Percentiles rank a stretch among this genome's conserved stretches.
phyloP scores from a whole-genome alignment of 2,113 vertebrate genomes.

The Pica pica region DNA sequence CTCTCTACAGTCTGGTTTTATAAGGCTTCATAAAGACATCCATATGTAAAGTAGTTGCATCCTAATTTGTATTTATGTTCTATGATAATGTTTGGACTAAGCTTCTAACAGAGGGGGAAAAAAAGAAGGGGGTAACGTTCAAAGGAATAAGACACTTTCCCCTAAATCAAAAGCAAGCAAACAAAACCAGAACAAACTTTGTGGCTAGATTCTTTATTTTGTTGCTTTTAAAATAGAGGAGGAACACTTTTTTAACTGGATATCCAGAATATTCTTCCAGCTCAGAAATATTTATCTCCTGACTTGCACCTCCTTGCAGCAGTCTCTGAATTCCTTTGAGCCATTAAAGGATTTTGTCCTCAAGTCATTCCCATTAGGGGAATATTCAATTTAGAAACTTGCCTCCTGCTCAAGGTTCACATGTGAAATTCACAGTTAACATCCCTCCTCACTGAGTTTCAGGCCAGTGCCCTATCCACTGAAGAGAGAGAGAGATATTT shows the following conservation, averaged over 20 bases:
- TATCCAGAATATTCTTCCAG: not conserved
- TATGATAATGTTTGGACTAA: not conserved
- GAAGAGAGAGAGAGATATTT: not conserved
- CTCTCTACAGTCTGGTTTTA: not conserved
- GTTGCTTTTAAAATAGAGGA: not conserved
- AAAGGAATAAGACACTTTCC: not conserved
- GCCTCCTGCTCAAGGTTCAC: not conserved
- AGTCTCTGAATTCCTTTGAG: slow-evolving; percentile 12
- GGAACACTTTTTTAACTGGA: not conserved
- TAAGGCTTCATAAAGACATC: not conserved
- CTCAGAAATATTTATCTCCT: not conserved
- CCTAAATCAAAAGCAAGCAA: not conserved
- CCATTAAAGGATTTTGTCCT: slow-evolving; percentile 38
- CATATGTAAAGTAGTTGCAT: not conserved
- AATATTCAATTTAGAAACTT: slow-evolving; percentile 31
- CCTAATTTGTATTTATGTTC: not conserved
- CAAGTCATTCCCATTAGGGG: slow-evolving; percentile 36
- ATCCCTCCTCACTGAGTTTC: not conserved
- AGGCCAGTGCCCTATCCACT: not conserved
- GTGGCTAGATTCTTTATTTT: not conserved
- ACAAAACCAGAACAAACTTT: not conserved
- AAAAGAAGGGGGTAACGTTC: not conserved
- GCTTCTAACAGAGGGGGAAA: not conserved
- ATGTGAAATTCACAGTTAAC: not conserved
- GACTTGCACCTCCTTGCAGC: not conserved